These are phyloP conservation scores for Oxyteleia sp. DNA, from an alignment of 2,888 invertebrate genomes.

Conservation along the genomic window DNA sequence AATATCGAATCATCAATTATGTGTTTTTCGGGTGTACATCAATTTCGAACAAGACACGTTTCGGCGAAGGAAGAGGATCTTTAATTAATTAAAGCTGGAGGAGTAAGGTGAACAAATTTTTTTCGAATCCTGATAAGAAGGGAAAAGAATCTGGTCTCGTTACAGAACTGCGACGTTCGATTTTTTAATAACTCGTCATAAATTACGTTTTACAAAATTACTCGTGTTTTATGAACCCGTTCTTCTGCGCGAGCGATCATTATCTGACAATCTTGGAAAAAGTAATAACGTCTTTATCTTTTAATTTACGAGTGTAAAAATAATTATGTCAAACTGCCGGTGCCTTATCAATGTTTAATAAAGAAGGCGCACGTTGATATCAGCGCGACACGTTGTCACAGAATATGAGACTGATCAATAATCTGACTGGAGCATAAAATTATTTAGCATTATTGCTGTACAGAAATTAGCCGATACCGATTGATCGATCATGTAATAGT, in stretches of 20 bases:
- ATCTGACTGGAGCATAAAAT: constrained; percentile 47
- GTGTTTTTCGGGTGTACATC: constrained; percentile 25
- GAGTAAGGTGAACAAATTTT: neutral
- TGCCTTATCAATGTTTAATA: constrained; percentile 31
- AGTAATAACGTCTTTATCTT: constrained; percentile 12
- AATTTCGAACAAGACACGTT: constrained; percentile 12
- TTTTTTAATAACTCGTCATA: constrained; percentile 30
- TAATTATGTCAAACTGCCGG: constrained; percentile 27
- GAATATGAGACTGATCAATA: constrained; percentile 44
- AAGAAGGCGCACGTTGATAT: constrained; percentile 1
- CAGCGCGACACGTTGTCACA: constrained; percentile 23
- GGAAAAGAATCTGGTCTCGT: neutral
- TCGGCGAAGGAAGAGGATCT: neutral
- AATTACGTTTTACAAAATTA: constrained; percentile 21
- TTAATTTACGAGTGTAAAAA: constrained; percentile 18
- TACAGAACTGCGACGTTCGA: neutral
- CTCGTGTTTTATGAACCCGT: constrained; percentile 4
- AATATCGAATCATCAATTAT: constrained; percentile 32
- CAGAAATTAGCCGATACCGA: constrained; percentile 34
- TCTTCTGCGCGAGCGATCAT: constrained; percentile 2
- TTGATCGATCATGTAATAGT: constrained; percentile 25
- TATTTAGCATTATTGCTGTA: constrained; percentile 46
- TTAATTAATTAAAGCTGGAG: no score
- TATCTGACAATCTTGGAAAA: constrained; percentile 11
- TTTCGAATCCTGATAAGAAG: neutral